Evolutionary conservation across 2,797 vertebrate genomes (phyloP), one percentile per base, ranked within the genome.

Genomic region (Esox masquinongy): DNA sequence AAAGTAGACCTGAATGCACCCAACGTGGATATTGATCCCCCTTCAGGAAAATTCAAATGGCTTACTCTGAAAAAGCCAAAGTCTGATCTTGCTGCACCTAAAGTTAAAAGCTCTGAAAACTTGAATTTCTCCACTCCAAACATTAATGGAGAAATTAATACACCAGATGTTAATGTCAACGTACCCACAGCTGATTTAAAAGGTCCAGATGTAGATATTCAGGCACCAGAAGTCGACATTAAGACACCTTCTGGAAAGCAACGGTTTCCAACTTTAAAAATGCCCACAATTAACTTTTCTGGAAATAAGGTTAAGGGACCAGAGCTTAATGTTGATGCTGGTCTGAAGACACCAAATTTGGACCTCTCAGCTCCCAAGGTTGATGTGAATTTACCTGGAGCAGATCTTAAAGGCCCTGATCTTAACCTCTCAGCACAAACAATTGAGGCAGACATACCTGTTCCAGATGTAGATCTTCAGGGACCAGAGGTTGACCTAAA

Each of bases 21-120:
- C 47, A 75, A 87, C 47, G 56, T 79, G 72, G 80, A 87, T 26
- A 51, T 90, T 0, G 70, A 89, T 0, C 34, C 75, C 69, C 59
- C 76, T 0, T 82, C 86, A 19, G 80, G 81, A 0, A 90, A 88
- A 83, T 36, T 88, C 0, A 92, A 89, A 5, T 87, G 85, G 89
- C 85, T 81, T 4, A 78, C 83, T 82, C 64, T 26, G 3, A 92
- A 80, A 24, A 74, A 59, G 34, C 75, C 82, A 5, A 85, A 83
- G 76, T 29, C 80, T 1, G 73, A 70, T 69, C 15, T 76, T 2
- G 26, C 71, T 12, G 24, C 72, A 59, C 29, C 82, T 15, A 94
- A 93, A 78, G 26, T 89, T 2, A 91, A 91, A 87, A 84, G 72
- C 31, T 86, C 87, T 50, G 80, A 88, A 73, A 8, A 66, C 16